Percentiles rank a stretch among this genome's conserved stretches.
Evolutionary conservation across 2,888 invertebrate species (phyloP).

Genomic region (Deroplatys truncata): DNA sequence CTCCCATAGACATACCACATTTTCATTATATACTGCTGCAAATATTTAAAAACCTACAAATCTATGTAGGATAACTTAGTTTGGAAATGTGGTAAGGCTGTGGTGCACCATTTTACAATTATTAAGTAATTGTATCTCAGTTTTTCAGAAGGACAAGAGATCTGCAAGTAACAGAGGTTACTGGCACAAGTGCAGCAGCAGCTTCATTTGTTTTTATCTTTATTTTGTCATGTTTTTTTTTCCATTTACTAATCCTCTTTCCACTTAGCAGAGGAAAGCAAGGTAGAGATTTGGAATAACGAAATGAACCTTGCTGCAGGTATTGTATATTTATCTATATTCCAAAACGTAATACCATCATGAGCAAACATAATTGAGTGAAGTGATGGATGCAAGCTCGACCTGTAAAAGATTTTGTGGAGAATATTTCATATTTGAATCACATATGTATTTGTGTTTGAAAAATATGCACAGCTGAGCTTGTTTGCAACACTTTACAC

Average conservation of each 20-base stretch:
- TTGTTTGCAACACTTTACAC: no score
- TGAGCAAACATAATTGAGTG: background rate
- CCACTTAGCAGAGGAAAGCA: background rate
- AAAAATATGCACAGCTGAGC: no score
- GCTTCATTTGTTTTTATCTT: background rate
- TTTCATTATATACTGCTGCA: background rate
- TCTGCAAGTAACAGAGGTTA: conserved; percentile 6
- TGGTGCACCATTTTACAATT: background rate
- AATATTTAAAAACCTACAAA: no score
- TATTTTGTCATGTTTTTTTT: background rate
- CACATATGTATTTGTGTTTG: no score
- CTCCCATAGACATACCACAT: background rate
- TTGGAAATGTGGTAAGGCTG: background rate
- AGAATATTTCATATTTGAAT: no score
- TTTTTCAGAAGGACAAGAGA: background rate
- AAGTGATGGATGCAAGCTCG: background rate
- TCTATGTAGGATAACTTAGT: no score
- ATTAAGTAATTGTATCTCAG: conserved; percentile 1
- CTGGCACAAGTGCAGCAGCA: background rate
- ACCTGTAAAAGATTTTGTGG: no score
- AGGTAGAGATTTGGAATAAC: background rate
- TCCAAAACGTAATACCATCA: background rate
- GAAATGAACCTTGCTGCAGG: background rate
- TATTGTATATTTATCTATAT: background rate
- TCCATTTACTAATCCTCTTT: background rate